Evolutionary conservation across 1,140 invertebrate species (phyloP).

Genomic region (Drosophila mojavensis): DNA sequence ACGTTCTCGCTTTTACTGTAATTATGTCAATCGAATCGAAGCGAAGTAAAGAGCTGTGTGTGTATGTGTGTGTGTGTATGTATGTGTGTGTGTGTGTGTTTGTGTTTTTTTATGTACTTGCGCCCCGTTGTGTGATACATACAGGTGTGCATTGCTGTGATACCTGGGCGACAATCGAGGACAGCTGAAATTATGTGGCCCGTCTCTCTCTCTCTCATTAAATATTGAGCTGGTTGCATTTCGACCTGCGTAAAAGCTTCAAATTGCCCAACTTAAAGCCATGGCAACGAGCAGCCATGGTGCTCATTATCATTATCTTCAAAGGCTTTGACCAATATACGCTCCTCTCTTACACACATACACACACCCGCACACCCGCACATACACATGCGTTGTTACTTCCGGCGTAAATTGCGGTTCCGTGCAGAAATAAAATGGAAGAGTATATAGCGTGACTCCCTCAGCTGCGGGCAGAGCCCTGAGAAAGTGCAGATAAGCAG

Average conservation of each 20-base stretch:
- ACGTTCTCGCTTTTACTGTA: conserved; percentile 11
- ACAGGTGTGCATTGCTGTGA: background rate
- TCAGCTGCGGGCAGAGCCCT: too few relatives aligned
- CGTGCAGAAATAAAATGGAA: too few relatives aligned
- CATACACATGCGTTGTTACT: background rate
- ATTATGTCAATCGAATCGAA: conserved; percentile 40
- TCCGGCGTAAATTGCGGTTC: too few relatives aligned
- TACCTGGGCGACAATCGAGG: conserved; percentile 14
- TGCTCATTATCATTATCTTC: conserved; percentile 13
- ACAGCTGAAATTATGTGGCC: conserved; percentile 15
- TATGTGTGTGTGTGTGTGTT: too few relatives aligned
- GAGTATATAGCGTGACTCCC: too few relatives aligned
- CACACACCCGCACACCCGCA: background rate
- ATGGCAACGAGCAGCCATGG: conserved; percentile 22
- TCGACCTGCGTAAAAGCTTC: background rate
- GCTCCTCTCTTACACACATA: background rate
- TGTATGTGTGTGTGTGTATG: too few relatives aligned
- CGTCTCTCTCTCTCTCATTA: conserved; percentile 9
- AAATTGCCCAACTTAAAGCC: conserved; percentile 8
- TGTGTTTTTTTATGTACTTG: background rate
- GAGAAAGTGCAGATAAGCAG: too few relatives aligned
- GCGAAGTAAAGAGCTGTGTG: too few relatives aligned
- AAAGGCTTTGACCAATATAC: background rate
- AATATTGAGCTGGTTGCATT: conserved; percentile 20
- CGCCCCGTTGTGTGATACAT: background rate